phyloP scores from a whole-genome alignment of 2,113 vertebrate genomes.

The Meleagris gallopavo region DNA sequence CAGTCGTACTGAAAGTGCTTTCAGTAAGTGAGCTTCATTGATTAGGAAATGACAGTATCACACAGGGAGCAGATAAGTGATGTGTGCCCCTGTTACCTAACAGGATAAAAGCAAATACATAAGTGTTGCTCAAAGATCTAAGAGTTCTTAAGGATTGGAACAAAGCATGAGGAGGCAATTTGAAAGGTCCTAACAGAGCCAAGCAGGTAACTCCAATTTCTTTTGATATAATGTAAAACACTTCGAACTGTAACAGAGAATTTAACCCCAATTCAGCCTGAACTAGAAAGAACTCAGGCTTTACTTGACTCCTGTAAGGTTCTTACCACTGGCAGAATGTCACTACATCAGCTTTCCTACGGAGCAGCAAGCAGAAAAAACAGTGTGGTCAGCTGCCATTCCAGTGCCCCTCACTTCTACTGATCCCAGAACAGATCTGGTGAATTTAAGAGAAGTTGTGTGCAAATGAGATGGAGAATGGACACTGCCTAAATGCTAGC shows the following conservation, averaged over 20 bases:
- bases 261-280: background rate
- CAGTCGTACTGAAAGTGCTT: background rate
- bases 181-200: background rate
- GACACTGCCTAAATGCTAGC: background rate
- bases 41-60: conserved; percentile 26
- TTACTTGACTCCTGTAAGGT: background rate
- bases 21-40: conserved; percentile 11
- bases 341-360: background rate
- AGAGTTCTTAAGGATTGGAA: background rate
- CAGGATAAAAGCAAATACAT: conserved; percentile 14
- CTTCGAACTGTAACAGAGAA: background rate
- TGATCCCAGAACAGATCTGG: background rate
- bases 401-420: background rate
- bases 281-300: background rate
- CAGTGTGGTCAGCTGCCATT: background rate
- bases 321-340: background rate
- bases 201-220: background rate
- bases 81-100: conserved; percentile 6
- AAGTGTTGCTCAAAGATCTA: background rate
- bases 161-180: background rate
- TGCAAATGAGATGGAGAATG: background rate
- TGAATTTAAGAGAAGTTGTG: background rate
- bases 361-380: background rate
- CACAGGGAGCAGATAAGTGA: conserved; percentile 20
- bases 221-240: background rate